A percentile compares a stretch with the other conserved stretches of the same genome.
These are phyloP conservation scores for Cremastinae sp. DNA, from an alignment of 2,888 invertebrate genomes.

Conservation along the genomic window DNA sequence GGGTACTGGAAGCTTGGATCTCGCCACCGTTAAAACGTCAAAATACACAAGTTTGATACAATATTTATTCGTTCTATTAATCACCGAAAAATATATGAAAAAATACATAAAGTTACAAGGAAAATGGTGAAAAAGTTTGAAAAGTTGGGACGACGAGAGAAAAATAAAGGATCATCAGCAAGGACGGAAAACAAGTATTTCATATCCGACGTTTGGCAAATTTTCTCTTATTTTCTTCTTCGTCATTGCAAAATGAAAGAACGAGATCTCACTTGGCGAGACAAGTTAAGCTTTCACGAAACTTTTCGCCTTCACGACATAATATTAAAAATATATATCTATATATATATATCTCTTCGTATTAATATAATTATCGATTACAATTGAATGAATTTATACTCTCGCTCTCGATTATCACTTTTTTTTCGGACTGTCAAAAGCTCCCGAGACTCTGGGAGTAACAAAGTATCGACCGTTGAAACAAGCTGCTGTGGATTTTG, in stretches of 20 bases:
- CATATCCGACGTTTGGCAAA: conserved; percentile 6
- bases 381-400: conserved; percentile 61
- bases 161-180: conserved; percentile 8
- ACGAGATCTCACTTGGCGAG: conserved; percentile 11
- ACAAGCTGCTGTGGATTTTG: too few relatives aligned
- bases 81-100: conserved; percentile 41
- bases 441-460: not conserved
- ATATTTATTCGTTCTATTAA: conserved; percentile 59
- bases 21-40: not conserved
- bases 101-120: conserved; percentile 15
- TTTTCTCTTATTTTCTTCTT: conserved; percentile 7
- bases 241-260: not conserved
- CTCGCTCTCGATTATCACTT: conserved; percentile 46
- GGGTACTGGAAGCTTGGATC: not conserved
- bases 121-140: conserved; percentile 23
- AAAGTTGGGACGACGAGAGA: conserved; percentile 8
- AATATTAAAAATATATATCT: conserved; percentile 27
- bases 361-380: conserved; percentile 69
- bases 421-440: conserved; percentile 16
- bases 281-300: conserved; percentile 7
- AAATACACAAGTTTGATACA: not conserved
- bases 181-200: conserved; percentile 23
- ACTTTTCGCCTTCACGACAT: conserved; percentile 63
- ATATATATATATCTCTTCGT: conserved; percentile 75
- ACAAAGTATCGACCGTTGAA: too few relatives aligned